A percentile compares a stretch with the other conserved stretches of the same genome.
phyloP scores from a whole-genome alignment of 2,113 vertebrate genomes.

The Pelmatolapia mariae region DNA sequence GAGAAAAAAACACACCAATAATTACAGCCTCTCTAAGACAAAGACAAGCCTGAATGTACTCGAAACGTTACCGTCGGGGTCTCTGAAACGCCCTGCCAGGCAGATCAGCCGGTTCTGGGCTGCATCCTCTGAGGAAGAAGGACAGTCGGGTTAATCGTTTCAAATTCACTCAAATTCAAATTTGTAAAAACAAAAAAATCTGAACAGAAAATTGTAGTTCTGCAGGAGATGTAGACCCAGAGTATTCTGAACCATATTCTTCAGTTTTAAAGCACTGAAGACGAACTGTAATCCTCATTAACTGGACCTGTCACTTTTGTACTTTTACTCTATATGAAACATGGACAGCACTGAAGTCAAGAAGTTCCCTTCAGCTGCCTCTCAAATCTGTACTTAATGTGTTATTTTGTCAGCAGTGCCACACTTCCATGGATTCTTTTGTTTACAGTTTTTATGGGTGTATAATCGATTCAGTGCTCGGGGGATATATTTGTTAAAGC shows the following conservation, averaged over 20 bases:
- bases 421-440: background rate
- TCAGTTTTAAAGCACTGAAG: background rate
- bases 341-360: background rate
- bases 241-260: background rate
- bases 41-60: constrained; percentile 62
- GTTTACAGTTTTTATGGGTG: background rate
- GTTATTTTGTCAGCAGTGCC: background rate
- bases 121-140: constrained; percentile 27
- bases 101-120: background rate
- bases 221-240: background rate
- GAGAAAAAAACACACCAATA: background rate
- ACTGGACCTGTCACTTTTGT: background rate
- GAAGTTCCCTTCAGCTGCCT: background rate
- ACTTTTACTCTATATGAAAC: background rate
- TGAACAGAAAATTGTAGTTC: background rate
- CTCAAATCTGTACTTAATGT: background rate
- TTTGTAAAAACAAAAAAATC: background rate
- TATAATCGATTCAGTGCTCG: background rate
- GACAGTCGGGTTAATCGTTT: background rate
- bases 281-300: background rate
- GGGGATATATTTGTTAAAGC: background rate
- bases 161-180: background rate
- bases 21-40: background rate
- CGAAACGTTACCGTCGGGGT: constrained; percentile 74
- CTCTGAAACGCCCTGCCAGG: constrained; percentile 44